A percentile compares a stretch with the other conserved stretches of the same genome.
These are phyloP conservation scores for Capromys pilorides DNA, from an alignment of 2,797 vertebrate genomes.

Conservation along the genomic window DNA sequence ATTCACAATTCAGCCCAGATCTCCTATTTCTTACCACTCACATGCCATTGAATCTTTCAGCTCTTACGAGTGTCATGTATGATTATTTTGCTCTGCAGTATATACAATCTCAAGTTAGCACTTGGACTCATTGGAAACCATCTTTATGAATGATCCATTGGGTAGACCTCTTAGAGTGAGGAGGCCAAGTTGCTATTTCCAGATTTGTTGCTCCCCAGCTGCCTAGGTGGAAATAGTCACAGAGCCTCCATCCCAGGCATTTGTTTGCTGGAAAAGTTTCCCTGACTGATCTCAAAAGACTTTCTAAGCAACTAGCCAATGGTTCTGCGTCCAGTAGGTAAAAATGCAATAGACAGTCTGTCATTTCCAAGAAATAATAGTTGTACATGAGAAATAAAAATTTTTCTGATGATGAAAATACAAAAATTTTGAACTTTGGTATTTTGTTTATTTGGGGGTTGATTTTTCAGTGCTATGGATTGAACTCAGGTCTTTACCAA, in stretches of 20 bases:
- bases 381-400: background rate
- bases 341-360: background rate
- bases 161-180: background rate
- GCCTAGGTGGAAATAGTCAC: background rate
- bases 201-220: background rate
- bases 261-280: background rate
- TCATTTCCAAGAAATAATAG: slow-evolving; percentile 14
- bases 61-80: slow-evolving; percentile 52
- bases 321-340: background rate
- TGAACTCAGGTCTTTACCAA: background rate
- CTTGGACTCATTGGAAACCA: background rate
- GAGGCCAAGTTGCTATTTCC: background rate
- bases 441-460: background rate
- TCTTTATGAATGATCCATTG: background rate
- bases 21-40: slow-evolving; percentile 65
- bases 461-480: background rate
- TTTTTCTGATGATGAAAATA: background rate
- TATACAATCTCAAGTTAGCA: background rate
- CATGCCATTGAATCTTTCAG: slow-evolving; percentile 67
- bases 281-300: slow-evolving; percentile 6
- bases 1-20: slow-evolving; percentile 66
- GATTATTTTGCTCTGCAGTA: slow-evolving; percentile 72
- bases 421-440: background rate
- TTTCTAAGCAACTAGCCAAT: background rate
- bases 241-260: background rate